Evolutionary conservation across 2,113 vertebrate genomes (phyloP).

Genomic region (Sphaerodactylus townsendi): DNA sequence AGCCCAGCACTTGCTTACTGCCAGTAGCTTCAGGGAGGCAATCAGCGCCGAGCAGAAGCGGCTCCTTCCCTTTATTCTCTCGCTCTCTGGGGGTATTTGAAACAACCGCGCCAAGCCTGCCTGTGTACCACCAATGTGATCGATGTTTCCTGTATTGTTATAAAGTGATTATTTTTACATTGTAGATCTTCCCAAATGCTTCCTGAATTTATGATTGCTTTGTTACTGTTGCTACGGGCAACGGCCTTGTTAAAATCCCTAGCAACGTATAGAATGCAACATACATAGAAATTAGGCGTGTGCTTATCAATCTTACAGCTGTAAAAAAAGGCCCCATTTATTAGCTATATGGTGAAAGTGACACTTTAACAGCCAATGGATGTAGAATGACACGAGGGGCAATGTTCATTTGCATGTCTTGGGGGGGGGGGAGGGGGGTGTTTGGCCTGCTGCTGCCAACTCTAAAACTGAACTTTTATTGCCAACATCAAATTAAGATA

Average conservation of each 20-base stretch:
- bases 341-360: slow-evolving; percentile 66
- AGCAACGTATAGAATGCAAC: slow-evolving; percentile 66
- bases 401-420: slow-evolving; percentile 63
- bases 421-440: slow-evolving; percentile 44
- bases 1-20: too few species aligned
- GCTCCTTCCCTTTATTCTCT: slow-evolving; percentile 1
- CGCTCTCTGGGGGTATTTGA: slow-evolving; percentile 48
- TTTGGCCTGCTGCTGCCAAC: slow-evolving; percentile 30
- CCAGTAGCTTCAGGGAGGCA: neutral
- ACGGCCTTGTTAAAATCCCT: slow-evolving; percentile 64
- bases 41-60: slow-evolving; percentile 14
- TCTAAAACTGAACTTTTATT: slow-evolving; percentile 62
- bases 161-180: slow-evolving; percentile 39
- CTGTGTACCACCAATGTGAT: slow-evolving; percentile 21
- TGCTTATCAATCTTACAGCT: slow-evolving; percentile 58
- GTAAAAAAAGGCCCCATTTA: slow-evolving; percentile 61
- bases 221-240: slow-evolving; percentile 66
- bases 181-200: slow-evolving; percentile 56
- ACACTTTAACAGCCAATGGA: slow-evolving; percentile 62
- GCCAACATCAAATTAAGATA: slow-evolving; percentile 70
- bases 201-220: slow-evolving; percentile 64
- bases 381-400: slow-evolving; percentile 55
- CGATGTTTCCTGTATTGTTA: slow-evolving; percentile 42
- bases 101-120: slow-evolving; percentile 18
- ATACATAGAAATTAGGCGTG: slow-evolving; percentile 66